Percentiles rank a stretch among this genome's conserved stretches.
These are phyloP conservation scores for Lepidostoma basale DNA, from an alignment of 1,140 invertebrate genomes.

Conservation along the genomic window DNA sequence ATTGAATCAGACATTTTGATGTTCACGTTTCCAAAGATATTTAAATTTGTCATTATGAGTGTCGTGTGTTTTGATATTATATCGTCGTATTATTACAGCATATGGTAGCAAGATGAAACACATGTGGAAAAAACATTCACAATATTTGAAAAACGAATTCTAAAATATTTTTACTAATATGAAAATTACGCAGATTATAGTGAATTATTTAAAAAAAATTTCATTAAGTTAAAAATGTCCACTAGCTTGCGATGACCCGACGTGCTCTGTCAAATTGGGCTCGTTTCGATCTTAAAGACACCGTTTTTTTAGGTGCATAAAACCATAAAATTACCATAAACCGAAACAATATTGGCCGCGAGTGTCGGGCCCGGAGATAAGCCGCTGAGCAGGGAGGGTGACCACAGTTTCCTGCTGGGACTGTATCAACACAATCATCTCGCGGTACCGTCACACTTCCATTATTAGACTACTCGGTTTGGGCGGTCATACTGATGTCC, in stretches of 20 bases:
- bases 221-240: neutral
- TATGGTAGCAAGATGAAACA: too few relatives aligned
- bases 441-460: too few relatives aligned
- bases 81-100: too few relatives aligned
- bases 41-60: neutral
- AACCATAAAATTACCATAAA: slow-evolving; percentile 47
- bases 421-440: neutral
- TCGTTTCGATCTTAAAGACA: slow-evolving; percentile 41
- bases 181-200: neutral
- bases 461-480: too few relatives aligned
- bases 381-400: neutral
- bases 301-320: slow-evolving; percentile 44
- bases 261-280: slow-evolving; percentile 10
- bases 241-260: neutral
- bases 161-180: neutral
- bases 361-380: slow-evolving; percentile 35
- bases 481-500: too few relatives aligned
- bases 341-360: slow-evolving; percentile 42
- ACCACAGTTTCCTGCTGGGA: slow-evolving; percentile 9
- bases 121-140: neutral
- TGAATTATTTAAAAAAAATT: neutral
- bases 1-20: too few relatives aligned
- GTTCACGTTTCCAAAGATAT: too few relatives aligned
- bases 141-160: neutral
- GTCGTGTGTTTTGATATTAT: neutral